Conservation (phyloP, 2,888 invertebrate genomes). For the Furcula furcula region DNA sequence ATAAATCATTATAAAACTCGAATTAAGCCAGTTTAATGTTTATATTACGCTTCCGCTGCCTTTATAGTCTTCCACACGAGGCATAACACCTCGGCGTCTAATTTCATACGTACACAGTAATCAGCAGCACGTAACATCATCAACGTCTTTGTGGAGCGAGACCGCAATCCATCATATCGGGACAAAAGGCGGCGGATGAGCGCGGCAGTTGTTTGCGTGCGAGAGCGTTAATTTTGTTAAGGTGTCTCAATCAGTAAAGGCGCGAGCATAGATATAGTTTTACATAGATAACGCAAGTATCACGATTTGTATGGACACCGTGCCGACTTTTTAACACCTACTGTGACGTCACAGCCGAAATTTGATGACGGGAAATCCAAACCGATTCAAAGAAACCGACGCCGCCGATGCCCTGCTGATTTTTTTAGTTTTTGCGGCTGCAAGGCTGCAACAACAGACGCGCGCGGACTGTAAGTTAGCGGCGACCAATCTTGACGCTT, state of each 20-base stretch:
- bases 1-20: conserved; percentile 68
- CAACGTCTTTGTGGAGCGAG: conserved; percentile 65
- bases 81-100: conserved; percentile 52
- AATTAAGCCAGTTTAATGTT: conserved; percentile 57
- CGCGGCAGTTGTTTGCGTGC: conserved; percentile 70
- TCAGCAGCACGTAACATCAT: conserved; percentile 69
- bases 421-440: no score
- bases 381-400: no score
- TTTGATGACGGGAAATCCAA: no score
- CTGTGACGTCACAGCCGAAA: no score
- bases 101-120: conserved; percentile 68
- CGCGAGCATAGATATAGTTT: no score
- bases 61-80: conserved; percentile 41
- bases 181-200: conserved; percentile 73
- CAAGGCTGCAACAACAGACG: no score
- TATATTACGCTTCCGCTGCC: conserved; percentile 52
- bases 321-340: no score
- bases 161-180: conserved; percentile 78
- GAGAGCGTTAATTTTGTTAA: conserved; percentile 78
- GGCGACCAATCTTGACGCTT: no score
- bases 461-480: no score
- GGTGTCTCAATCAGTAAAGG: conserved; percentile 76
- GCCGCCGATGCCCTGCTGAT: no score
- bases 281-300: no score
- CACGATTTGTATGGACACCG: no score